Evolutionary conservation across 2,888 invertebrate species (phyloP), one percentile per base, ranked within the genome.

Genomic region (Eristalinus sepulchralis): DNA sequence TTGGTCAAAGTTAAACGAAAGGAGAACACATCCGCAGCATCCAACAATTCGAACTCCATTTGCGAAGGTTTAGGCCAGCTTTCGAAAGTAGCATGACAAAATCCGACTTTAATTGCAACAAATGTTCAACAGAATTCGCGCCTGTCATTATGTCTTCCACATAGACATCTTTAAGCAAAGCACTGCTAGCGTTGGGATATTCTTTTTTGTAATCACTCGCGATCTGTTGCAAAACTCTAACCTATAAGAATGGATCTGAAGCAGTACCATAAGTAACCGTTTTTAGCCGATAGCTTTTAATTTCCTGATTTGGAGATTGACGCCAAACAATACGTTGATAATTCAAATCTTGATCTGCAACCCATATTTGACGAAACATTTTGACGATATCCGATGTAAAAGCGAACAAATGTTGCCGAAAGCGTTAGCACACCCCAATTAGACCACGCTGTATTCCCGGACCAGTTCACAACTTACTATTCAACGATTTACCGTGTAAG

Each of bases 111-210:
- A 87, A 64, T 10, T 36, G 27, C 0, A 67, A 11, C 31, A 53
- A 31, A 10, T 13, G 27, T 57, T 62, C 64, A 20, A 78, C 66
- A 11, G 85, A 72, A 6, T 57, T 22, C 4, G 79, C 82, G 11
- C 84, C 88, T 0, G 85, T 78, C 47, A 88, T 34, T 27, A 1
- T 71, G 17, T 87, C 89, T 17, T 88, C 88, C 9, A 88, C 88
- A 27, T 87, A 39, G 39, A 87, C 20, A 80, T 88, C 83, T 11
- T 88, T 79, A 5, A 82, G n/a, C 31, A 89, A 36, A 10, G 71
- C 71, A 5, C n/a, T 60, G 5, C 71, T 47, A 20, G 84, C 86
- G 24, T 60, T 75, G 9, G 83, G 87, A 57, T 81, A 81, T 24
- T 67, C 34, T 53, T 31, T 9, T 34, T 72, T 13, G n/a, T 73